Base-by-base conservation (phyloP, 2,797 vertebrate species). In the Enteromius treurensis region DNA sequence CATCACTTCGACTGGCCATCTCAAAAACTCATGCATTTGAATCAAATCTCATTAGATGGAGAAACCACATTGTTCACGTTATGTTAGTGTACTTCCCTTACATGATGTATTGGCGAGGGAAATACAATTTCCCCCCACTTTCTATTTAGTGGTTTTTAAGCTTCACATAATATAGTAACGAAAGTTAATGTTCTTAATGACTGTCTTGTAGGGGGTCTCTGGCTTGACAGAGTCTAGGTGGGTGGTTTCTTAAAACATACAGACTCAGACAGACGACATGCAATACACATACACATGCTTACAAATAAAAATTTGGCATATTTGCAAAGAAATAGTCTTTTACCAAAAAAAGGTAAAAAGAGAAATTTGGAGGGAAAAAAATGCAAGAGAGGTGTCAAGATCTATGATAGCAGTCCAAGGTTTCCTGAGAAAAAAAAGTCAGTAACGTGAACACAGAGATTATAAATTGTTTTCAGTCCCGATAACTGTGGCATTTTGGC, bases 401-500 rank as follows among this genome's bases (percentile, higher is more conserved):
- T 73, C 55, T 64, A 64, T 37, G 69, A 73, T 64, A 62, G 42
- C 29, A n/a, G 55, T 64, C 26, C 80, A 76, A 75, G 60, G 45
- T 67, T 82, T 21, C 37, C 74, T 1, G n/a, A 53, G 4, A 26
- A 58, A 67, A 64, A 55, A 69, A 69, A 55, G 34, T 19, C 47
- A 8, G 47, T 53, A n/a, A 67, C 37, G 6, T 73, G 17, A 82
- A 74, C 55, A 81, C 55, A 8, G 34, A 32, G 71, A 73, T 67
- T 77, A 82, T 77, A 68, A 58, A 82, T 45, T 58, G 62, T 68
- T 82, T 68, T 76, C 34, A 67, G 60, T 68, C 60, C 49, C 1
- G 49, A 42, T 82, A 77, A 82, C 62, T 55, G 60, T 82, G 73
- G 81, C 62, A 75, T 82, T 82, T 82, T 82, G 81, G 73, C 81